Evolutionary conservation across 2,888 invertebrate genomes (phyloP).

Genomic region (Phortica magna): DNA sequence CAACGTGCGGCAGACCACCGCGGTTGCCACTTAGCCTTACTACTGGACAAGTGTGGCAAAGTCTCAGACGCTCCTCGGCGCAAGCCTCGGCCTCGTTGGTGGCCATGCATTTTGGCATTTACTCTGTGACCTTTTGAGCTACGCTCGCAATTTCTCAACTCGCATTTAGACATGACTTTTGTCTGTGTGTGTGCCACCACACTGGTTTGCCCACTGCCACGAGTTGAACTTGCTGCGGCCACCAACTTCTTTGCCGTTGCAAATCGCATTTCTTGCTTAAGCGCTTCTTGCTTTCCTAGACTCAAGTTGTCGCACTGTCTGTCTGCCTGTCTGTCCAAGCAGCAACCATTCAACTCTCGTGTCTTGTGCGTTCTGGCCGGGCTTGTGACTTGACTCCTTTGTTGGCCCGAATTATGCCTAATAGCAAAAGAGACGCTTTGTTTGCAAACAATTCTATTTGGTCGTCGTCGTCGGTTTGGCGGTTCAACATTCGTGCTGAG

Average conservation of each 20-base stretch:
- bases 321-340: constrained; percentile 64
- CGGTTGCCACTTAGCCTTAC: constrained; percentile 36
- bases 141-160: constrained; percentile 38
- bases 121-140: constrained; percentile 42
- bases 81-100: constrained; percentile 27
- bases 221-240: constrained; percentile 11
- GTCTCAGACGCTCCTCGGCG: not conserved
- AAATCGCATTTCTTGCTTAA: too few species aligned
- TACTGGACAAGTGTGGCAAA: constrained; percentile 63
- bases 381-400: constrained; percentile 48
- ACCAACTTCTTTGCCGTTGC: too few species aligned
- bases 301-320: constrained; percentile 29
- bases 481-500: constrained; percentile 50
- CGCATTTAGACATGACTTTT: constrained; percentile 29
- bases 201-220: not conserved
- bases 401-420: constrained; percentile 65
- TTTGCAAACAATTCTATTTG: constrained; percentile 73
- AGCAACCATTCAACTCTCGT: too few species aligned
- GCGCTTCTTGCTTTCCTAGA: too few species aligned
- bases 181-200: not conserved
- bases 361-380: not conserved
- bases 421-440: constrained; percentile 64
- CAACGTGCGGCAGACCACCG: constrained; percentile 60
- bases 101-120: constrained; percentile 20
- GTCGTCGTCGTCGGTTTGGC: constrained; percentile 55